These are phyloP conservation scores for Eumacrocentrus americanus DNA, from an alignment of 2,888 invertebrate species.

Conservation along the genomic window DNA sequence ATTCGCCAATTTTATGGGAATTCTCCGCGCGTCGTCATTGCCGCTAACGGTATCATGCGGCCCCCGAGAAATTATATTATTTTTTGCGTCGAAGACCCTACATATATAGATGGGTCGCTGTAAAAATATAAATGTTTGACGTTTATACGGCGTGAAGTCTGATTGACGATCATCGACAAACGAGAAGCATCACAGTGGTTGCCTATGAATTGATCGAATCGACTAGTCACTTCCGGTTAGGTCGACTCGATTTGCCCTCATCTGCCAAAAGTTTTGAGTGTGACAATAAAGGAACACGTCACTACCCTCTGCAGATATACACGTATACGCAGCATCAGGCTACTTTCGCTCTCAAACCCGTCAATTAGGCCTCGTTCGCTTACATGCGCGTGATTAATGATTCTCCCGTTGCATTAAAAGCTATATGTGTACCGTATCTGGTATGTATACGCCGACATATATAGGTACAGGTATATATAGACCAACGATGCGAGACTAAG, in stretches of 20 bases:
- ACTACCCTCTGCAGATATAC: constrained; percentile 17
- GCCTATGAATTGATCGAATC: constrained; percentile 36
- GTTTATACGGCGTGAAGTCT: constrained; percentile 34
- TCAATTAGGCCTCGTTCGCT: constrained; percentile 58
- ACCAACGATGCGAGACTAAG: constrained; percentile 8
- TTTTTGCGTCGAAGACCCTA: not conserved
- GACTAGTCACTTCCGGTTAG: constrained; percentile 48
- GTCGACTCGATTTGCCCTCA: constrained; percentile 38
- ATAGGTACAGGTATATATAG: constrained; percentile 8
- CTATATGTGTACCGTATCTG: no score
- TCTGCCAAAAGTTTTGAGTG: constrained; percentile 34
- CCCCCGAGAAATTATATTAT: constrained; percentile 13
- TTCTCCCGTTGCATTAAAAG: constrained; percentile 40
- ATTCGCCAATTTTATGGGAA: constrained; percentile 52
- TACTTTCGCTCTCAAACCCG: constrained; percentile 42
- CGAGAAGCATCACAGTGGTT: constrained; percentile 28
- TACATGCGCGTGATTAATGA: constrained; percentile 56
- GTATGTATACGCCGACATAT: no score
- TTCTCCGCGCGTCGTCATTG: constrained; percentile 20
- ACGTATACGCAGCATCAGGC: constrained; percentile 9
- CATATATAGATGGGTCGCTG: not conserved
- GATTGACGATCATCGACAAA: constrained; percentile 45
- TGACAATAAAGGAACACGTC: constrained; percentile 40
- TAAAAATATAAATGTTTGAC: constrained; percentile 4
- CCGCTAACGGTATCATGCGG: not conserved